Percentiles rank a stretch among this genome's conserved stretches.
Evolutionary conservation across 1,140 invertebrate species (phyloP).

Genomic region (Galendromus occidentalis): DNA sequence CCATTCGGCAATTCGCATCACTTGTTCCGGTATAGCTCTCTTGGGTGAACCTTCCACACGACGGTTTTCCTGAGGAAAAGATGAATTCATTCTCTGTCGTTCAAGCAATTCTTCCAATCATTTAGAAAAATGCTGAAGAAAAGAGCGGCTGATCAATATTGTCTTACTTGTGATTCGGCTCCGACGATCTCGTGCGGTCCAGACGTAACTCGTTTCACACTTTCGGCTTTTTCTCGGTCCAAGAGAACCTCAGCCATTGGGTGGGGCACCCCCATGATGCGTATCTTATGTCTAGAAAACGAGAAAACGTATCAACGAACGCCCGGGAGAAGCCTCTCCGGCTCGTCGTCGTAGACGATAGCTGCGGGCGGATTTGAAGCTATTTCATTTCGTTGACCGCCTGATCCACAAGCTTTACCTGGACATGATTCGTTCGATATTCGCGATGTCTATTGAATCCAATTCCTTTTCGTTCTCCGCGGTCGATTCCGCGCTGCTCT

Average conservation of each 20-base stretch:
- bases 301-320: no score
- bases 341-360: not conserved
- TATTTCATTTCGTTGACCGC: not conserved
- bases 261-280: not conserved
- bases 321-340: no score
- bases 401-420: not conserved
- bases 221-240: not conserved
- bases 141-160: no score
- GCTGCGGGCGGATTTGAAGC: not conserved
- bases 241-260: not conserved
- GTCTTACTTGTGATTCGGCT: no score
- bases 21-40: not conserved
- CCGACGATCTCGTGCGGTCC: no score
- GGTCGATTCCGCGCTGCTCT: no score
- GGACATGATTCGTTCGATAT: not conserved
- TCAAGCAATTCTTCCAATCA: no score
- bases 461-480: not conserved
- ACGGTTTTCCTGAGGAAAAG: no score
- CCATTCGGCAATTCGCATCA: conserved; percentile 7
- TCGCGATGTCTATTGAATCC: not conserved
- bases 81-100: no score
- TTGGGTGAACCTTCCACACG: not conserved
- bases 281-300: not conserved
- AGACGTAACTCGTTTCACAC: not conserved
- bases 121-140: no score